phyloP scores from a whole-genome alignment of 2,113 vertebrate genomes.

The Glaucomys volans region DNA sequence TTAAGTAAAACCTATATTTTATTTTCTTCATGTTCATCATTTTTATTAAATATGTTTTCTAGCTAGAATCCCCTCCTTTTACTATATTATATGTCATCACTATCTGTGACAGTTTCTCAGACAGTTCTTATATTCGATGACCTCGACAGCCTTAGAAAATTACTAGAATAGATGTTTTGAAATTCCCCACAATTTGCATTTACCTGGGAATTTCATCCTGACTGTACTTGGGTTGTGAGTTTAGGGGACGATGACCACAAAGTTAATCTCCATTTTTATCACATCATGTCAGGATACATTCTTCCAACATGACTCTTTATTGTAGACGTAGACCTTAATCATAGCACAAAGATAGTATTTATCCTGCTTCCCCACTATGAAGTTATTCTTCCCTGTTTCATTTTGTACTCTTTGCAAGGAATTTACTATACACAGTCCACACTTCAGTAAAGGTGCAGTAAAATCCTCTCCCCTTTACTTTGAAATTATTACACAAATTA shows the following conservation, averaged over 20 bases:
- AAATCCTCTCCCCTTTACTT: neutral
- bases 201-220: neutral
- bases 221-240: neutral
- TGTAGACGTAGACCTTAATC: no score
- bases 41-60: neutral
- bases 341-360: neutral
- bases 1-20: neutral
- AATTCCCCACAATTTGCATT: neutral
- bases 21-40: neutral
- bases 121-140: neutral
- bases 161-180: neutral
- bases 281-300: no score
- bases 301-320: neutral
- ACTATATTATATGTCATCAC: neutral
- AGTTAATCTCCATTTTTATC: neutral
- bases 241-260: neutral
- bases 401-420: neutral
- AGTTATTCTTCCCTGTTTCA: neutral
- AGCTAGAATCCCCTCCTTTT: neutral
- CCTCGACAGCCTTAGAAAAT: neutral
- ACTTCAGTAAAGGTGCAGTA: neutral
- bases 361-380: no score
- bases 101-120: neutral
- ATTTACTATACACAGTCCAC: neutral
- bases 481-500: neutral